Percentiles rank a stretch among this genome's conserved stretches.
Evolutionary conservation across 2,797 vertebrate genomes (phyloP).

Genomic region (Xerus rutilus): DNA sequence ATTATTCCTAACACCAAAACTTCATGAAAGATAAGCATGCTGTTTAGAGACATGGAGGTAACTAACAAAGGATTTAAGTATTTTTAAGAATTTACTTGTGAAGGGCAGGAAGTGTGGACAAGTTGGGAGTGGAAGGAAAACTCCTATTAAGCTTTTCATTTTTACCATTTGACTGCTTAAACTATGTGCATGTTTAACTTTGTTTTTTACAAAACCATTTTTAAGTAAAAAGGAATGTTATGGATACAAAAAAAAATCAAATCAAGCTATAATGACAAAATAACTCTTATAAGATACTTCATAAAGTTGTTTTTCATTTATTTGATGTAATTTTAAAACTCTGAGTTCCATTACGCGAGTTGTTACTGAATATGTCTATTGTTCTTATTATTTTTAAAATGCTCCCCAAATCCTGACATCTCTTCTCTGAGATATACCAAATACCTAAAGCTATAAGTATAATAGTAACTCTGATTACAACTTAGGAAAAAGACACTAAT

Average conservation of each 20-base stretch:
- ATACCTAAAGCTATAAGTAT: not conserved
- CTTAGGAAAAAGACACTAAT: not conserved
- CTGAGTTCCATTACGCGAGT: not conserved
- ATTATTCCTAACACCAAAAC: not conserved
- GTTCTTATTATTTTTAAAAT: slow-evolving; percentile 37
- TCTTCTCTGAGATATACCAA: slow-evolving; percentile 13
- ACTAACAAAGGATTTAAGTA: too few relatives aligned
- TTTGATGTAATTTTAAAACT: slow-evolving; percentile 8
- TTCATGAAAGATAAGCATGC: not conserved
- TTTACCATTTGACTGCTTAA: not conserved
- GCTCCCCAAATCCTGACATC: not conserved
- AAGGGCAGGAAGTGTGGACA: not conserved
- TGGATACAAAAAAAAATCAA: not conserved
- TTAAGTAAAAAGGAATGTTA: not conserved
- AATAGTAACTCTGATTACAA: not conserved
- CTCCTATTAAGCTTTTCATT: not conserved
- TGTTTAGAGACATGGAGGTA: not conserved
- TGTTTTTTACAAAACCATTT: not conserved
- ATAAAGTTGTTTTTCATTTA: not conserved
- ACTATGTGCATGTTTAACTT: not conserved
- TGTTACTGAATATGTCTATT: slow-evolving; percentile 6
- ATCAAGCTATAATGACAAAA: slow-evolving; percentile 37
- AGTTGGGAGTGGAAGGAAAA: not conserved
- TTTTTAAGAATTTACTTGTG: too few relatives aligned
- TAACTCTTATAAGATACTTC: not conserved